Evolutionary conservation across 2,113 vertebrate species (phyloP).

Genomic region (Eulacestoma nigropectus): DNA sequence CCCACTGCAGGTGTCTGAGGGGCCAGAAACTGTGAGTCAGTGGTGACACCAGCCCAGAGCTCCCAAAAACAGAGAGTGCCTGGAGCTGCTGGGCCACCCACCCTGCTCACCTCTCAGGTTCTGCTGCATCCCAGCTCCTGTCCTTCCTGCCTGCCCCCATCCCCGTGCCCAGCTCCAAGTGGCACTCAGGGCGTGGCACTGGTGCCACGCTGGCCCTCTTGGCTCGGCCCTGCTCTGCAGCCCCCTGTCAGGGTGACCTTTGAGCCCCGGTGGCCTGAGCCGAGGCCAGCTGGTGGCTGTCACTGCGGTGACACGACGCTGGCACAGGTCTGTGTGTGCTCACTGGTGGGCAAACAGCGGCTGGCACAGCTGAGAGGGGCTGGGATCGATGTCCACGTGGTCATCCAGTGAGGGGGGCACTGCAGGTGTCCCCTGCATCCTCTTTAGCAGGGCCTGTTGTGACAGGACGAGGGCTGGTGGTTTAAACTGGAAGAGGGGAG

Average conservation of each 20-base stretch:
- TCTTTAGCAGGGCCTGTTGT: background rate
- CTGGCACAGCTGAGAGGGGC: background rate
- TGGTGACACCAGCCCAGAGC: accelerated
- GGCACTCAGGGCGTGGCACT: background rate
- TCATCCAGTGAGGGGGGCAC: accelerated
- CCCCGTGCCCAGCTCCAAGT: background rate
- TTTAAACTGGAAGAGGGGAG: background rate
- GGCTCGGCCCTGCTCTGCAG: background rate
- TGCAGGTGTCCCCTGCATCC: accelerated
- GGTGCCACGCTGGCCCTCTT: background rate
- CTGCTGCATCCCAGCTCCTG: background rate
- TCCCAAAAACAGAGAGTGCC: accelerated
- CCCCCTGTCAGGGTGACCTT: background rate
- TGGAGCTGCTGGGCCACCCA: background rate
- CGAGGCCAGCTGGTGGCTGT: background rate
- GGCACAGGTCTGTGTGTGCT: accelerated
- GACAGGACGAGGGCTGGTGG: background rate
- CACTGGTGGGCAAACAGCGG: accelerated
- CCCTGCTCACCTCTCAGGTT: accelerated
- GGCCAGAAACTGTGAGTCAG: background rate
- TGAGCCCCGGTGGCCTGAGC: background rate
- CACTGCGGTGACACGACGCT: accelerated
- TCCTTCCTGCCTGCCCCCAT: background rate
- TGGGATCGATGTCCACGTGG: accelerated
- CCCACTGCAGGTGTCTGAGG: accelerated